Evolutionary conservation across 2,888 invertebrate species (phyloP).

Genomic region (Bellardia pandia): DNA sequence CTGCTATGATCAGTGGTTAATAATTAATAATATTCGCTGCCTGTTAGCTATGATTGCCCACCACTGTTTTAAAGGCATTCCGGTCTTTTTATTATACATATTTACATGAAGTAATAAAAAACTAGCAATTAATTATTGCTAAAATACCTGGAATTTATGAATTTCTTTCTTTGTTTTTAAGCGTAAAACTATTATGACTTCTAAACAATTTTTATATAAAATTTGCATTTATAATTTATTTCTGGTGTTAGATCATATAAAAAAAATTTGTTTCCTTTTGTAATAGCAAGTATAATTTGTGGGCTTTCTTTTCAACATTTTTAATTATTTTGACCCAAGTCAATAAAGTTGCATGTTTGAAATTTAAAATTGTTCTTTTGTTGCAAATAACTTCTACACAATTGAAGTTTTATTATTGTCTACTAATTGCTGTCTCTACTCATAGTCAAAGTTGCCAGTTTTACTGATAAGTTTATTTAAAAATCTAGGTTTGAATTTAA

Average conservation of each 20-base stretch:
- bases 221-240: constrained; percentile 24
- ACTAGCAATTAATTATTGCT: constrained; percentile 20
- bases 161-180: background rate
- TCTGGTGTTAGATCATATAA: no score
- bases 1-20: no score
- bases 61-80: no score
- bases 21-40: no score
- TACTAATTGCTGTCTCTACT: background rate
- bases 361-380: no score
- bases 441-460: background rate
- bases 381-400: background rate
- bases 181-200: background rate
- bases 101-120: constrained; percentile 11
- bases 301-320: background rate
- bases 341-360: constrained; percentile 40
- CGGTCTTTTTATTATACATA: background rate
- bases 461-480: background rate
- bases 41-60: no score
- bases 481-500: constrained; percentile 15
- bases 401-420: constrained; percentile 41
- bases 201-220: background rate
- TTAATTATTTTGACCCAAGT: constrained; percentile 67
- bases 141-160: constrained; percentile 29
- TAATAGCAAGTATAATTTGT: background rate
- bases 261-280: background rate